Conservation (phyloP, 2,797 vertebrate genomes). For the Antennarius maculatus region DNA sequence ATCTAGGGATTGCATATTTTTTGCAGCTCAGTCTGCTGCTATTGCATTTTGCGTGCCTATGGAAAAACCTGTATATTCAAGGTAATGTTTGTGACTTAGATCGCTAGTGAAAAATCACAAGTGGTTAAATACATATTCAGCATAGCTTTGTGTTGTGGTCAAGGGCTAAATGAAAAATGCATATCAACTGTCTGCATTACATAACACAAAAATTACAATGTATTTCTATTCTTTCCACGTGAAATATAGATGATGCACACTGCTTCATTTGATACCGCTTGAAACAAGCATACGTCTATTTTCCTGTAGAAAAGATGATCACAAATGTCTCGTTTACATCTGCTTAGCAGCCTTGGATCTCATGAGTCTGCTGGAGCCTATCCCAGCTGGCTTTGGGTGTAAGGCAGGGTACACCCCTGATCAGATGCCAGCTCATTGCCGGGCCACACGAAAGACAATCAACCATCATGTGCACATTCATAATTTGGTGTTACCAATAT, state of each 20-base stretch:
- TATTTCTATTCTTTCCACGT: conserved; percentile 48
- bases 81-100: conserved; percentile 26
- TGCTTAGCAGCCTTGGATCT: too few species aligned
- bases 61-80: conserved; percentile 17
- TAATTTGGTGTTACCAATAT: too few species aligned
- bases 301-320: too few species aligned
- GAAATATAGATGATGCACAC: conserved; percentile 30
- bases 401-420: too few species aligned
- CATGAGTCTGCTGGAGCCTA: too few species aligned
- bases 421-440: too few species aligned
- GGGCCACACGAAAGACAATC: too few species aligned
- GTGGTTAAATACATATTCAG: conserved; percentile 30
- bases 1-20: conserved; percentile 3
- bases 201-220: conserved; percentile 50
- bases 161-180: conserved; percentile 44
- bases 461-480: too few species aligned
- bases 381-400: too few species aligned
- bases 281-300: neutral
- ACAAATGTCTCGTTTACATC: too few species aligned
- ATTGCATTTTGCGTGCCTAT: conserved; percentile 9
- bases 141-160: conserved; percentile 31
- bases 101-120: conserved; percentile 34
- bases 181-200: conserved; percentile 46
- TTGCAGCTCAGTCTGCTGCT: conserved; percentile 8
- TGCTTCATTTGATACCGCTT: conserved; percentile 44